Percentiles rank a stretch among this genome's conserved stretches.
Evolutionary conservation across 2,113 vertebrate species (phyloP).

Genomic region (Benitochromis conjunctus): DNA sequence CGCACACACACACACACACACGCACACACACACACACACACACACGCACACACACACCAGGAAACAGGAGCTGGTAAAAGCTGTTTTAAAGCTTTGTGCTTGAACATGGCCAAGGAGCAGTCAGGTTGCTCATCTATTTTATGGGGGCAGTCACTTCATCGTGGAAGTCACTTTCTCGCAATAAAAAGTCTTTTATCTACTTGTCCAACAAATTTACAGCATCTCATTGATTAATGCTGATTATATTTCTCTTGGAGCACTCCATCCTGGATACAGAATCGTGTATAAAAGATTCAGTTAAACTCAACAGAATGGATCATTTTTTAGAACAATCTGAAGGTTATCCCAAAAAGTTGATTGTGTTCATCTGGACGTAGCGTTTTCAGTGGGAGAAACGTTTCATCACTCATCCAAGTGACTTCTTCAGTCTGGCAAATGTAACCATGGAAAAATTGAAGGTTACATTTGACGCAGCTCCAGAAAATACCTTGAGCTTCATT

Average conservation of each 20-base stretch:
- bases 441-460: not conserved
- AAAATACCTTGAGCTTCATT: not conserved
- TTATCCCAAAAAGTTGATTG: not conserved
- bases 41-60: not conserved
- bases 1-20: no score
- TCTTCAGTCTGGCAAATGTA: no score
- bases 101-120: not conserved
- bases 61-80: not conserved
- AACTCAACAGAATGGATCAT: not conserved
- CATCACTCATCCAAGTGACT: no score
- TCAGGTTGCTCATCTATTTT: not conserved
- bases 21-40: not conserved
- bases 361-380: no score
- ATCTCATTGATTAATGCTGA: not conserved
- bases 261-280: not conserved
- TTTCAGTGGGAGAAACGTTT: no score
- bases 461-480: fast-evolving
- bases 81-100: not conserved
- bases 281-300: not conserved
- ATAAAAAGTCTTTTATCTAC: not conserved
- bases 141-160: not conserved
- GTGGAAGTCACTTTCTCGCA: not conserved
- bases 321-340: not conserved
- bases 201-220: not conserved
- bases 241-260: not conserved